Conservation (phyloP, 2,113 vertebrate species). For the Ceuthmochares aereus region DNA sequence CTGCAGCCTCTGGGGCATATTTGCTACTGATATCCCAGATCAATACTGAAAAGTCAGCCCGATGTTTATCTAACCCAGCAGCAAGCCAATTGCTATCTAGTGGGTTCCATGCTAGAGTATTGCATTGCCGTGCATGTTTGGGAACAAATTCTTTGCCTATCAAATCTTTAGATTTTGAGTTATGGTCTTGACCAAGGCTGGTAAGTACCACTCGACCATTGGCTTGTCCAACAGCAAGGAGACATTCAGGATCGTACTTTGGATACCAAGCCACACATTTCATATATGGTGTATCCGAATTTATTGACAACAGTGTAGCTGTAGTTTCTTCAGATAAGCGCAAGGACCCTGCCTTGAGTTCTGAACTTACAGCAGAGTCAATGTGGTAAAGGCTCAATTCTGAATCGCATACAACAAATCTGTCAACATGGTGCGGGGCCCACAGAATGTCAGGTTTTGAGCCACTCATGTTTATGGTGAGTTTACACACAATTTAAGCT, state of each 20-base stretch:
- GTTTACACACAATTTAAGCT: neutral
- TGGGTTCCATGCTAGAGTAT: slow-evolving; percentile 96
- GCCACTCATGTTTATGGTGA: slow-evolving; percentile 86
- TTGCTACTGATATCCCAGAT: slow-evolving; percentile 99
- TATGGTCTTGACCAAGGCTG: slow-evolving; percentile 94
- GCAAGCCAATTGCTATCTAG: slow-evolving; percentile 94
- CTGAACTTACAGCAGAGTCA: slow-evolving; percentile 85
- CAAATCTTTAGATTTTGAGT: slow-evolving; percentile 93
- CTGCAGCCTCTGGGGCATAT: slow-evolving; percentile 85
- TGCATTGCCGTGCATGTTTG: slow-evolving; percentile 96
- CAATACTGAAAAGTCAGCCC: slow-evolving; percentile 95
- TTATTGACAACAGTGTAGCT: slow-evolving; percentile 92
- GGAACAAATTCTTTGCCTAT: slow-evolving; percentile 98
- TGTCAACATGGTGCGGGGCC: slow-evolving; percentile 95
- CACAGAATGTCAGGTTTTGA: slow-evolving; percentile 97
- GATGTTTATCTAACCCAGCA: slow-evolving; percentile 94
- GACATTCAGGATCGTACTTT: slow-evolving; percentile 93
- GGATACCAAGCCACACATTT: slow-evolving; percentile 99
- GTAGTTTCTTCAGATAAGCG: slow-evolving; percentile 91
- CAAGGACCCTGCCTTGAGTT: slow-evolving; percentile 89
- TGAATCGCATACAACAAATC: slow-evolving; percentile 95
- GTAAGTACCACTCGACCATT: slow-evolving; percentile 97
- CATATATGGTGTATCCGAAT: slow-evolving; percentile 97
- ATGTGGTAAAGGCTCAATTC: slow-evolving; percentile 96
- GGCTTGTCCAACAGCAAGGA: slow-evolving; percentile 95